These are phyloP conservation scores for Montipora cactus DNA, from an alignment of 64 coral and sea anemone genomes.

Conservation along the genomic window DNA sequence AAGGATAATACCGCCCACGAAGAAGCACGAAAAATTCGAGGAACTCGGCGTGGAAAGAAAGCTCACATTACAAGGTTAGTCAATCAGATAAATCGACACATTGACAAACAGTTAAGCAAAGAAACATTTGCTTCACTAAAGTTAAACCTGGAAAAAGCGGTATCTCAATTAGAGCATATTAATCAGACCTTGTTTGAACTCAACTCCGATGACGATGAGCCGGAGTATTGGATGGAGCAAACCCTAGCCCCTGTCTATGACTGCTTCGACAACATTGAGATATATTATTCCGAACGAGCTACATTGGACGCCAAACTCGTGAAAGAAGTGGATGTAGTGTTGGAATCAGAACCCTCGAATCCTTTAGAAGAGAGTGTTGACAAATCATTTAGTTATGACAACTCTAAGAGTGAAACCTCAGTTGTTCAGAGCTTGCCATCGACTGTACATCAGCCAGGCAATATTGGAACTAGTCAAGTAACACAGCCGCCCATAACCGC, in stretches of 20 bases:
- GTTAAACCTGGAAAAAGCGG: conserved; percentile 35
- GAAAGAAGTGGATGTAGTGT: conserved; percentile 32
- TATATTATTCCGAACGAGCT: conserved; percentile 33
- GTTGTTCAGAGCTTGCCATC: not conserved
- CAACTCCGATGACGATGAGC: conserved; percentile 31
- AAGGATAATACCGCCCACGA: conserved; percentile 28
- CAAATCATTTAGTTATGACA: conserved; percentile 12
- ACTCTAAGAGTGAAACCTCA: conserved; percentile 12
- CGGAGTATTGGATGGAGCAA: conserved; percentile 31
- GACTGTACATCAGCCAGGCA: not conserved
- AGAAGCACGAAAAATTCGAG: conserved; percentile 37
- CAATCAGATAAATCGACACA: conserved; percentile 44
- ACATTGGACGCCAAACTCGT: conserved; percentile 7
- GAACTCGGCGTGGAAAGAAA: conserved; percentile 49
- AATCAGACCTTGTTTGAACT: conserved; percentile 48
- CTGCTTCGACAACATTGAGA: conserved; percentile 37
- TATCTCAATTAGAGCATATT: conserved; percentile 34
- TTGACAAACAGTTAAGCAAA: not conserved
- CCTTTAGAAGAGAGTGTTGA: conserved; percentile 32
- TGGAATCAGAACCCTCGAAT: conserved; percentile 9
- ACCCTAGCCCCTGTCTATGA: conserved; percentile 29
- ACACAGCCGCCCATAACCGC: conserved; percentile 6
- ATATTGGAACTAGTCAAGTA: conserved; percentile 33
- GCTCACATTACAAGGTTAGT: conserved; percentile 37
- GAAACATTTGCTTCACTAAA: conserved; percentile 37